These are phyloP conservation scores for Apamea monoglypha DNA, from an alignment of 2,888 invertebrate species.

Conservation along the genomic window DNA sequence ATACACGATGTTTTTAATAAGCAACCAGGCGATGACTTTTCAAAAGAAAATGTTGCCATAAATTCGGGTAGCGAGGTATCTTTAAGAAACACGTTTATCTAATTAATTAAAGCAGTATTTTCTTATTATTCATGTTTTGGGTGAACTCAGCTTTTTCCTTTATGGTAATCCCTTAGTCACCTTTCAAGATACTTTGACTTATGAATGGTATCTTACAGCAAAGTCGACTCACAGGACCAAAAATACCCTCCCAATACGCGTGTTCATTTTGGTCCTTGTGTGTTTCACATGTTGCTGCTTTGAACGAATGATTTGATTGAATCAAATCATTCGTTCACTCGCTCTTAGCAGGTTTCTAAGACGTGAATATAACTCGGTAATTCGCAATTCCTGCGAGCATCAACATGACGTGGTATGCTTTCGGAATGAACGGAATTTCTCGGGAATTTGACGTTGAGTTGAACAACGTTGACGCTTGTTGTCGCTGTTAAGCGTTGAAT, in stretches of 20 bases:
- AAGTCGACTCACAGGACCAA: constrained; percentile 16
- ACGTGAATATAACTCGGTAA: constrained; percentile 21
- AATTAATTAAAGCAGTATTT: no score
- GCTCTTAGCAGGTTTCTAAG: constrained; percentile 19
- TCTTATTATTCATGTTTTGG: no score
- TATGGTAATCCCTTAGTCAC: neutral
- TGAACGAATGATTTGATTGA: no score
- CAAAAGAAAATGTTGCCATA: no score
- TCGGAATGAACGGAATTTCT: constrained; percentile 44
- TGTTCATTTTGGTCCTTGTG: constrained; percentile 4
- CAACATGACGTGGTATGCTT: constrained; percentile 21
- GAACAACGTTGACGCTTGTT: constrained; percentile 17
- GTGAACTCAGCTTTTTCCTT: neutral
- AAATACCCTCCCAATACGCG: neutral
- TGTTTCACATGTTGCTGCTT: constrained; percentile 4
- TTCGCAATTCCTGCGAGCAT: constrained; percentile 31
- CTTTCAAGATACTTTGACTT: neutral
- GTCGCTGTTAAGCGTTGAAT: neutral
- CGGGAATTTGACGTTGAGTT: constrained; percentile 28
- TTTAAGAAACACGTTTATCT: no score
- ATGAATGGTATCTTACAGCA: neutral
- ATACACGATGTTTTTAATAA: no score
- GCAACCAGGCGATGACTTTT: no score
- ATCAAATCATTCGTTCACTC: constrained; percentile 27
- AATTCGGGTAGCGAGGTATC: no score